Conservation (phyloP, 2,888 invertebrate species). For the Punctoribates punctum region DNA sequence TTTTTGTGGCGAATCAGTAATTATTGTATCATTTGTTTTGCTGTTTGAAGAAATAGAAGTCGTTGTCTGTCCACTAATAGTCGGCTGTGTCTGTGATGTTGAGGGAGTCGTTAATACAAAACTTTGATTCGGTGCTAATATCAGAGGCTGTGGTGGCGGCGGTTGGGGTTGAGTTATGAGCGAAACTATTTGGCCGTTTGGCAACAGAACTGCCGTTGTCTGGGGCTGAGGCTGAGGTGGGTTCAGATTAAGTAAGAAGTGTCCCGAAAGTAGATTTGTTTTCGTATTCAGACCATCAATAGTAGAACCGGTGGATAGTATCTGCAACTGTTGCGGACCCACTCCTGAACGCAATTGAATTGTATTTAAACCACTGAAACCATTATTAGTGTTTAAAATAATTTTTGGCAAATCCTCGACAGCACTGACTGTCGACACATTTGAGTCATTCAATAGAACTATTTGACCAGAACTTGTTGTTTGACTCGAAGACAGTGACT, state of each 20-base stretch:
- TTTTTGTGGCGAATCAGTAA: background rate
- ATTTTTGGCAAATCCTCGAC: background rate
- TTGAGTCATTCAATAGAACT: conserved; percentile 6
- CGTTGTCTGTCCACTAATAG: conserved; percentile 17
- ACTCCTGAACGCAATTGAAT: conserved; percentile 26
- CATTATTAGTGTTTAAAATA: conserved; percentile 14
- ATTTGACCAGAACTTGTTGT: background rate
- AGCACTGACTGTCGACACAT: background rate
- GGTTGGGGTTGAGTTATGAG: conserved; percentile 54
- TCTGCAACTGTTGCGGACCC: conserved; percentile 14
- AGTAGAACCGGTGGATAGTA: background rate
- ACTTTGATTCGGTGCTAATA: conserved; percentile 34
- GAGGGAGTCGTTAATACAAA: conserved; percentile 24
- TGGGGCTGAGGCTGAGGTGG: conserved; percentile 49
- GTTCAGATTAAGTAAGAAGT: conserved; percentile 6
- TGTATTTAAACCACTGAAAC: conserved; percentile 22
- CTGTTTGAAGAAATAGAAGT: background rate
- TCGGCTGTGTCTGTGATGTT: background rate
- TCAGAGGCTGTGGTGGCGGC: conserved; percentile 1
- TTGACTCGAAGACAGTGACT: background rate
- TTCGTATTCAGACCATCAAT: background rate
- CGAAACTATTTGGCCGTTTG: conserved; percentile 55
- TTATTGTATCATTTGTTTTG: conserved; percentile 1
- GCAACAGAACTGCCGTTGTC: conserved; percentile 54
- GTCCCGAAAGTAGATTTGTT: conserved; percentile 22